phyloP scores from a whole-genome alignment of 2,888 invertebrate species.

The Chironomus tentans region DNA sequence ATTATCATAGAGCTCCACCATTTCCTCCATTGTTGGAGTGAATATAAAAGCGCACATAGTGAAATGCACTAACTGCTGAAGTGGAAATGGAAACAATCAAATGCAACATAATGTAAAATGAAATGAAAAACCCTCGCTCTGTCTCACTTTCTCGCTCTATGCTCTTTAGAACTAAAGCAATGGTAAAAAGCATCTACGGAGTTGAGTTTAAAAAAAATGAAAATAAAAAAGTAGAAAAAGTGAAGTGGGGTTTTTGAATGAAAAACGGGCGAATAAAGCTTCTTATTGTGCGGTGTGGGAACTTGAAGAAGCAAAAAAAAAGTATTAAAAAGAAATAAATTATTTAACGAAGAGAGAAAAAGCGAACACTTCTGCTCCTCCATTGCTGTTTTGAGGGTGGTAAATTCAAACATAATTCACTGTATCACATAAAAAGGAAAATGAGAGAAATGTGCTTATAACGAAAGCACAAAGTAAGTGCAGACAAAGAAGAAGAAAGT shows the following conservation, averaged over 20 bases:
- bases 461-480: neutral
- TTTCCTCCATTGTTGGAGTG: neutral
- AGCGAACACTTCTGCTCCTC: neutral
- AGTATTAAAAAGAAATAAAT: conserved; percentile 27
- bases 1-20: conserved; percentile 19
- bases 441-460: neutral
- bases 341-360: conserved; percentile 19
- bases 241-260: neutral
- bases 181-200: neutral
- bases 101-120: conserved; percentile 24
- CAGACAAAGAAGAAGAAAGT: conserved; percentile 18
- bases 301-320: neutral
- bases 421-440: neutral
- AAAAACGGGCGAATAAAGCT: neutral
- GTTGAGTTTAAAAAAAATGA: neutral
- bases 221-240: neutral
- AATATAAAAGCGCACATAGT: neutral
- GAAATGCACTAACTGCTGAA: conserved; percentile 14
- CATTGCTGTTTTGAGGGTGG: neutral
- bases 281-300: neutral
- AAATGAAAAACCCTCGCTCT: neutral
- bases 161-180: no score
- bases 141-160: no score
- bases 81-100: conserved; percentile 26
- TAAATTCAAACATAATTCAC: neutral